A percentile compares a stretch with the other conserved stretches of the same genome.
Conservation (phyloP, 2,888 invertebrate species). For the Mimumesa dahlbomi region DNA sequence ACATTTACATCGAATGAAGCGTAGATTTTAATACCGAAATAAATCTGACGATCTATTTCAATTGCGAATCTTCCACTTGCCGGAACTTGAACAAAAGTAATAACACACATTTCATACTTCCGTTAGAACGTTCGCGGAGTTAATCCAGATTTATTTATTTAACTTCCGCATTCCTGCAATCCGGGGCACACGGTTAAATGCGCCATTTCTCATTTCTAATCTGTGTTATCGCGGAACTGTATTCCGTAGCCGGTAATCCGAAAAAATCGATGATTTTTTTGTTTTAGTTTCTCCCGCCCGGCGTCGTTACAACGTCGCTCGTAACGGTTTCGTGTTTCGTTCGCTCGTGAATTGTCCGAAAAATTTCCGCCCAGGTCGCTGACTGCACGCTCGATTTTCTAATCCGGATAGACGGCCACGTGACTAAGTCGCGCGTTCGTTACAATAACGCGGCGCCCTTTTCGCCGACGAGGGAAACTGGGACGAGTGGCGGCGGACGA, state of each 20-base stretch:
- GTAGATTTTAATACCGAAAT: too few relatives aligned
- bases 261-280: conserved; percentile 19
- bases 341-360: too few relatives aligned
- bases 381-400: neutral
- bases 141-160: conserved; percentile 41
- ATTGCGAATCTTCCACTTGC: too few relatives aligned
- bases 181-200: too few relatives aligned
- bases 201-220: too few relatives aligned
- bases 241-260: conserved; percentile 26
- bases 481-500: conserved; percentile 2
- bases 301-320: too few relatives aligned
- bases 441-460: neutral
- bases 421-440: neutral
- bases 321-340: too few relatives aligned
- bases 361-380: too few relatives aligned
- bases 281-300: conserved; percentile 24
- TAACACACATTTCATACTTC: neutral
- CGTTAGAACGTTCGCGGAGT: conserved; percentile 6
- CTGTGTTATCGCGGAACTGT: conserved; percentile 33
- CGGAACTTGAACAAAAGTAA: neutral
- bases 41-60: too few relatives aligned
- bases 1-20: too few relatives aligned
- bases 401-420: neutral
- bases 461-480: conserved; percentile 5
- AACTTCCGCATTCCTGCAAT: conserved; percentile 26